Conservation (phyloP, 2,888 invertebrate genomes). For the Morpho achilles region DNA sequence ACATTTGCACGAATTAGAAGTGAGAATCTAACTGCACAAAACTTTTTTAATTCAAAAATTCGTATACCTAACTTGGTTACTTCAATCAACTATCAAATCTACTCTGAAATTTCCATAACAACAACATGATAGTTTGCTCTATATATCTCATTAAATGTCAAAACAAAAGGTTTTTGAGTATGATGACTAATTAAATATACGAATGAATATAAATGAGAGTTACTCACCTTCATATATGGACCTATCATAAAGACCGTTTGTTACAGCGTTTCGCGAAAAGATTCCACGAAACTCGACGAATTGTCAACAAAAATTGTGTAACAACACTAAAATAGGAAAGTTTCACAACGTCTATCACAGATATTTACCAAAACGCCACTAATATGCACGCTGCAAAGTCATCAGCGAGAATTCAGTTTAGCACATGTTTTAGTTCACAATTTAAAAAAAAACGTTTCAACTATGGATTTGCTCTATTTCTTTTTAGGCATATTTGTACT, state of each 20-base stretch:
- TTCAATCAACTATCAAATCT: no score
- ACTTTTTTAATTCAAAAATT: no score
- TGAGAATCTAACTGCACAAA: no score
- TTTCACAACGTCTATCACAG: constrained; percentile 63
- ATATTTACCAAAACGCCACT: constrained; percentile 48
- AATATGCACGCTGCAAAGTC: constrained; percentile 49
- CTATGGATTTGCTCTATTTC: constrained; percentile 45
- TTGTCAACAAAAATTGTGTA: constrained; percentile 45
- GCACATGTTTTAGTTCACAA: constrained; percentile 42
- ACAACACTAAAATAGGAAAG: constrained; percentile 43
- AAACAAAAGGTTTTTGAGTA: constrained; percentile 9
- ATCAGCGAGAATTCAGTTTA: constrained; percentile 49
- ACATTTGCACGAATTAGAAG: no score
- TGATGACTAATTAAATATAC: constrained; percentile 9
- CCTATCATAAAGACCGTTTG: constrained; percentile 76
- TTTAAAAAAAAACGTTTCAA: constrained; percentile 19
- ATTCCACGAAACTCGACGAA: constrained; percentile 67
- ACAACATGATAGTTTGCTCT: constrained; percentile 6
- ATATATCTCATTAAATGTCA: background rate
- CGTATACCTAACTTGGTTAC: no score
- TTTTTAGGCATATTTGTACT: constrained; percentile 66
- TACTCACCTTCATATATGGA: constrained; percentile 77
- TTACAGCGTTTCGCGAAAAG: constrained; percentile 67
- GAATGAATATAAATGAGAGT: constrained; percentile 28
- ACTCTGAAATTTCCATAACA: no score